Base-by-base conservation (phyloP, 2,888 invertebrate species). In the Ariolimax columbianus region DNA sequence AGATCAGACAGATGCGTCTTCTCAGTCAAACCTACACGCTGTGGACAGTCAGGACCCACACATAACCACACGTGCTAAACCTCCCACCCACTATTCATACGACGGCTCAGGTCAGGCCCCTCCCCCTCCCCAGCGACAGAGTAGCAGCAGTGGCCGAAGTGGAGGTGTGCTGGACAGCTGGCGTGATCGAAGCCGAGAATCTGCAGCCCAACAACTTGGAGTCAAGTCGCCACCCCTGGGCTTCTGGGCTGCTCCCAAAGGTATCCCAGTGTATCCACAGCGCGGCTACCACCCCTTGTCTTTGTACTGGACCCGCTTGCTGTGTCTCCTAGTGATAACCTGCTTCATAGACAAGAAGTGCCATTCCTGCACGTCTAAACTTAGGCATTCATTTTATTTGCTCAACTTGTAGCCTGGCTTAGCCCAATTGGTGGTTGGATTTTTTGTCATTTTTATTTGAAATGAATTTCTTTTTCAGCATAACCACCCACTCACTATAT, bases 151-250 rank as follows among this genome's bases (percentile, higher is more conserved):
- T 51, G 63, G 36, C 33, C 19, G 66, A 55, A 70, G 73, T 47
- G 30, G 63, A n/a, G 59, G 72, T 33, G 63, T 79, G 43, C 26
- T 75, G 75, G 59, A 80, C 36, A 70, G 66, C 30, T 82, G 86
- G 87, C 86, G 87, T 81, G 87, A 81, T 36, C 82, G 19, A 14
- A 90, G 89, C 85, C 87, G 88, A 81, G 86, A 90, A 55, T 90
- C 92, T 26, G 92, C 91, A 73, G 91, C 89, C 47, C 89, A 92
- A 79, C 91, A 91, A 86, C 89, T 92, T 66, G 91, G 91, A 51
- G 88, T 92, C 7, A 91, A 89, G 89, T 89, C 89, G 77, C 89
- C 90, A 63, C 89, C 91, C 82, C 89, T 90, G 72, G 85, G 79
- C 43, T 38, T 17, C 17, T 63, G 30, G 30, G 36, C 43, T 63